These are phyloP conservation scores for Carposina sasakii DNA, from an alignment of 1,140 invertebrate species.

Conservation along the genomic window DNA sequence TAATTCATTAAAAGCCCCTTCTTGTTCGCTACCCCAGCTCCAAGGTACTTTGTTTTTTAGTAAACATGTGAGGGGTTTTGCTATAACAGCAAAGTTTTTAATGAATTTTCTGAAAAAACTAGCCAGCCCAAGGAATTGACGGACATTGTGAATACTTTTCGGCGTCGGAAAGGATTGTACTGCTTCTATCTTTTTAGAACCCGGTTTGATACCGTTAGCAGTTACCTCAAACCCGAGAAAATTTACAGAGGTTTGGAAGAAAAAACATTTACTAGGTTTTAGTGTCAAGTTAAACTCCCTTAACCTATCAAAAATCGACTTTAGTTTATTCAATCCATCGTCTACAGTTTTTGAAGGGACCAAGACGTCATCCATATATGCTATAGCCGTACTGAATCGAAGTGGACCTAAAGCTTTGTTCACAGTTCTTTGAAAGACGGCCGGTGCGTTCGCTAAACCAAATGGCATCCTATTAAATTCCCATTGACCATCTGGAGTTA, in stretches of 20 bases:
- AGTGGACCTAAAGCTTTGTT: slow-evolving; percentile 18
- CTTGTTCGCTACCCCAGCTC: slow-evolving; percentile 4
- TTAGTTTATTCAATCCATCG: slow-evolving; percentile 20
- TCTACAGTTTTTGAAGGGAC: slow-evolving; percentile 18
- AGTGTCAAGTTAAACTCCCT: slow-evolving; percentile 25
- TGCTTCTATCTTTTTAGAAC: slow-evolving; percentile 20
- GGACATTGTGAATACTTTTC: slow-evolving; percentile 33
- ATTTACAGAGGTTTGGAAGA: slow-evolving; percentile 25
- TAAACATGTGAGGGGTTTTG: slow-evolving; percentile 22
- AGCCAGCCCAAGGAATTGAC: slow-evolving; percentile 50
- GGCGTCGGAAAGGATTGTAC: slow-evolving; percentile 27
- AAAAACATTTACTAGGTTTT: slow-evolving; percentile 34
- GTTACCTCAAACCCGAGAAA: slow-evolving; percentile 29
- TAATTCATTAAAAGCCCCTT: slow-evolving; percentile 5
- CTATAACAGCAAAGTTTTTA: slow-evolving; percentile 24
- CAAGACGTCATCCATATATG: slow-evolving; percentile 50
- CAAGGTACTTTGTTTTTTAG: slow-evolving; percentile 13
- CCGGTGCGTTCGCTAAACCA: slow-evolving; percentile 23
- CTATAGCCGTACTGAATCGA: slow-evolving; percentile 11
- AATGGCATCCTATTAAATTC: slow-evolving; percentile 42
- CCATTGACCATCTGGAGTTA: slow-evolving; percentile 33
- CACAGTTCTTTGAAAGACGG: slow-evolving; percentile 36
- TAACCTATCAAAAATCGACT: slow-evolving; percentile 23
- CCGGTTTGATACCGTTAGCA: slow-evolving; percentile 19
- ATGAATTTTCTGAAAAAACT: slow-evolving; percentile 39